Evolutionary conservation across 2,888 invertebrate species (phyloP), one percentile per base, ranked within the genome.

Genomic region (Drosophila melanocephala): DNA sequence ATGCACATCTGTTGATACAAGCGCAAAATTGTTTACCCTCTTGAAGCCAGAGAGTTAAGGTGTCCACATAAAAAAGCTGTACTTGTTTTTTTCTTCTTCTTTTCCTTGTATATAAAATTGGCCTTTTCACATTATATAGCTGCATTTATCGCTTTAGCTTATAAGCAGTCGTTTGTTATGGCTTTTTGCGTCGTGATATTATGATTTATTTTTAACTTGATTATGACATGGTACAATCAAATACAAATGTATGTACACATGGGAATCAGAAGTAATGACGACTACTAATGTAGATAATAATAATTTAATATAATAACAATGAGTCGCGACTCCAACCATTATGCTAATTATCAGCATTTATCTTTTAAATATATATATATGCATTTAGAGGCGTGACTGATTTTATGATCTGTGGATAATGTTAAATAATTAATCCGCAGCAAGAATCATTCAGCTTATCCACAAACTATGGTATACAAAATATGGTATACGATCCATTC

Each of bases 121-220:
- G 9, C 14, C 1, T 47, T 47, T 47, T 26, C 47, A 16, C 26
- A 47, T 47, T 47, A 5, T 26, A 47, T 26, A 9, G 47, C 47
- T 47, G 47, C 47, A 47, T 47, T 47, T 47, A 47, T 47, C 47
- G 47, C 47, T 26, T 47, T 26, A 16, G 16, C 47, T 26, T 47
- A 47, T 47, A 5, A 47, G 9, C 26, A 47, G 9, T 26, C 26
- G 26, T 47, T 47, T 47, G 7, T 16, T 26, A 9, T 47, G 9
- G 47, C 16, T 26, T 47, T 47, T 47, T 47, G 47, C 47, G 47
- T 30, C 51, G 80, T 78, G 57, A 71, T 83, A 80, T 47, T 47
- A 47, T 47, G 47, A 47, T 47, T 77, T 85, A 88, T 85, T 81
- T 88, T 79, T 82, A 87, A 89, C 75, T 84, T 73, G 72, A 83